Percentiles rank a stretch among this genome's conserved stretches.
Conservation (phyloP, 1,140 invertebrate genomes). For the Sesamia nonagrioides region DNA sequence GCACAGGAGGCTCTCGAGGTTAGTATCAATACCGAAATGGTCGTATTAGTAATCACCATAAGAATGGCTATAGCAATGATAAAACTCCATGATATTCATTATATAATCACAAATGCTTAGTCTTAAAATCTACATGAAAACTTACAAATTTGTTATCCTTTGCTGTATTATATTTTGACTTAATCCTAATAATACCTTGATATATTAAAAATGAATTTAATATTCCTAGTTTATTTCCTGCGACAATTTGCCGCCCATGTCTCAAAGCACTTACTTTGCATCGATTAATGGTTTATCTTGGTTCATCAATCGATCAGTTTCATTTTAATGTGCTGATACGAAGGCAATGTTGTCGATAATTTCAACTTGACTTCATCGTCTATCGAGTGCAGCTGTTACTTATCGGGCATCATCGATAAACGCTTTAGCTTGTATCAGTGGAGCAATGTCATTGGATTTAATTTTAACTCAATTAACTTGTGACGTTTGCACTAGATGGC, state of each 20-base stretch:
- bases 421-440: slow-evolving; percentile 31
- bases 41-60: background rate
- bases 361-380: slow-evolving; percentile 41
- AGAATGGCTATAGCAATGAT: background rate
- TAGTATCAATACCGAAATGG: slow-evolving; percentile 71
- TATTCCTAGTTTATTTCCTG: slow-evolving; percentile 17
- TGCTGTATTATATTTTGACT: background rate
- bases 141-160: background rate
- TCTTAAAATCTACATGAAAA: background rate
- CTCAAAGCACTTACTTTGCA: slow-evolving; percentile 29
- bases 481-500: slow-evolving; percentile 16
- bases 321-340: slow-evolving; percentile 47
- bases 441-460: slow-evolving; percentile 39
- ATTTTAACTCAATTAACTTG: slow-evolving; percentile 35
- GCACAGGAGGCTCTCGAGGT: slow-evolving; percentile 98
- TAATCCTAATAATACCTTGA: slow-evolving; percentile 10
- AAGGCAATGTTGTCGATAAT: slow-evolving; percentile 47
- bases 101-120: too few species aligned
- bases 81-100: background rate
- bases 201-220: slow-evolving; percentile 1
- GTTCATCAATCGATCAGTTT: slow-evolving; percentile 46
- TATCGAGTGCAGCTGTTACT: slow-evolving; percentile 41
- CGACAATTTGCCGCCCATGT: slow-evolving; percentile 34
- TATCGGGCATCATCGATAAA: slow-evolving; percentile 42
- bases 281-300: slow-evolving; percentile 42